phyloP scores from a whole-genome alignment of 2,888 invertebrate species.

The Podabrus alpinus region DNA sequence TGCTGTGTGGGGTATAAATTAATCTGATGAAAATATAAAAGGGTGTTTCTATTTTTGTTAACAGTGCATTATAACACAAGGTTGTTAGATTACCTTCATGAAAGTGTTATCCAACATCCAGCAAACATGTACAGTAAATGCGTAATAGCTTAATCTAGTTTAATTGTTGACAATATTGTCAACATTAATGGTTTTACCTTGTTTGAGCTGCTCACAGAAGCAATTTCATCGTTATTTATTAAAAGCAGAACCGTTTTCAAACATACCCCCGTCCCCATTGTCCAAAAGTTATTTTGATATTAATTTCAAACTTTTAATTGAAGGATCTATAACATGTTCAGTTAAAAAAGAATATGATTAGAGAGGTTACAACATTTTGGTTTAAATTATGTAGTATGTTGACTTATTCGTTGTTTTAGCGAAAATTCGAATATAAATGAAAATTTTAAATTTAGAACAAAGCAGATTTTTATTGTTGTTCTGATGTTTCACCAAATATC shows the following conservation, averaged over 20 bases:
- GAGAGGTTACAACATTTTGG: background rate
- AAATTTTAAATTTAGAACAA: background rate
- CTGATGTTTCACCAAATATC: too few species aligned
- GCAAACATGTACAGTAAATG: background rate
- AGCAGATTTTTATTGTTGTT: background rate
- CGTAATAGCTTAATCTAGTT: background rate
- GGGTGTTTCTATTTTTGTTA: background rate
- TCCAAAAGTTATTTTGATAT: background rate
- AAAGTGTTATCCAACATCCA: background rate
- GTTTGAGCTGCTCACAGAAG: background rate
- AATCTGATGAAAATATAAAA: background rate
- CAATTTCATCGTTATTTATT: background rate
- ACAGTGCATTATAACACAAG: background rate
- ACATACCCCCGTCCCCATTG: background rate
- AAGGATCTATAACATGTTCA: background rate
- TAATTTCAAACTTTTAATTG: background rate
- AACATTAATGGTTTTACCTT: background rate
- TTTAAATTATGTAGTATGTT: background rate
- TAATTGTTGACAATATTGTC: background rate
- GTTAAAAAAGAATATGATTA: background rate
- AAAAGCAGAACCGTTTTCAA: background rate
- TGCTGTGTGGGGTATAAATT: background rate
- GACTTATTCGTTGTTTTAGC: background rate
- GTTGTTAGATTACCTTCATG: background rate
- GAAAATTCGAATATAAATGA: background rate